A percentile compares a stretch with the other conserved stretches of the same genome.
These are phyloP conservation scores for Eristalis tenax DNA, from an alignment of 2,888 invertebrate species.

Conservation along the genomic window DNA sequence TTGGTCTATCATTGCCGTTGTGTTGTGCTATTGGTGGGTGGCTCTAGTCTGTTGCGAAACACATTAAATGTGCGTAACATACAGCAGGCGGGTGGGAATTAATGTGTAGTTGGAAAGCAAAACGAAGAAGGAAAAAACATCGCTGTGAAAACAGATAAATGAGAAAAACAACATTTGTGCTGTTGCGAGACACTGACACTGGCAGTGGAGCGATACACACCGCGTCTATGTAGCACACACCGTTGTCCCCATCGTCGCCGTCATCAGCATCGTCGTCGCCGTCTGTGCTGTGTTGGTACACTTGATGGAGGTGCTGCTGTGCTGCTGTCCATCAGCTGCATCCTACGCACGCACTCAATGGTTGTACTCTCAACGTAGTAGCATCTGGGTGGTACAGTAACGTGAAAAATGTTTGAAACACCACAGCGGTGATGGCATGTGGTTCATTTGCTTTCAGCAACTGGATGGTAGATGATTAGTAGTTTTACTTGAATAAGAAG, in stretches of 20 bases:
- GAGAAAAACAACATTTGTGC: slow-evolving; percentile 17
- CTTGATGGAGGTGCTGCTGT: slow-evolving; percentile 27
- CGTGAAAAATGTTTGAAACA: not conserved
- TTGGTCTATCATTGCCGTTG: slow-evolving; percentile 21
- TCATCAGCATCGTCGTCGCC: not conserved
- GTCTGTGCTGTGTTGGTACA: slow-evolving; percentile 1
- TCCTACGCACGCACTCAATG: slow-evolving; percentile 58
- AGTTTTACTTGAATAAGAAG: not conserved
- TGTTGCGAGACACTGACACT: slow-evolving; percentile 54
- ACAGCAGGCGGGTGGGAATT: not conserved
- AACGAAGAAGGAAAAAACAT: not conserved
- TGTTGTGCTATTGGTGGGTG: slow-evolving; percentile 10
- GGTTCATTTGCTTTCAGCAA: not conserved
- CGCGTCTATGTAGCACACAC: not conserved
- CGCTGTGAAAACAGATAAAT: slow-evolving; percentile 19
- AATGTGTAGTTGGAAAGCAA: slow-evolving; percentile 19
- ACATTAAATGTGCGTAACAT: slow-evolving; percentile 28
- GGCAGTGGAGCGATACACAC: slow-evolving; percentile 38
- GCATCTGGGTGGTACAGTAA: slow-evolving; percentile 21
- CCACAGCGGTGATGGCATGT: not conserved
- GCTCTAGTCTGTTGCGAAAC: slow-evolving; percentile 45
- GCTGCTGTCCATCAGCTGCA: slow-evolving; percentile 50
- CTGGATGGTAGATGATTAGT: not conserved
- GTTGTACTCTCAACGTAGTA: slow-evolving; percentile 40
- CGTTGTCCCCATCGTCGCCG: not conserved